phyloP scores from a whole-genome alignment of 2,888 invertebrate genomes.

The Drosophila acutilabella region DNA sequence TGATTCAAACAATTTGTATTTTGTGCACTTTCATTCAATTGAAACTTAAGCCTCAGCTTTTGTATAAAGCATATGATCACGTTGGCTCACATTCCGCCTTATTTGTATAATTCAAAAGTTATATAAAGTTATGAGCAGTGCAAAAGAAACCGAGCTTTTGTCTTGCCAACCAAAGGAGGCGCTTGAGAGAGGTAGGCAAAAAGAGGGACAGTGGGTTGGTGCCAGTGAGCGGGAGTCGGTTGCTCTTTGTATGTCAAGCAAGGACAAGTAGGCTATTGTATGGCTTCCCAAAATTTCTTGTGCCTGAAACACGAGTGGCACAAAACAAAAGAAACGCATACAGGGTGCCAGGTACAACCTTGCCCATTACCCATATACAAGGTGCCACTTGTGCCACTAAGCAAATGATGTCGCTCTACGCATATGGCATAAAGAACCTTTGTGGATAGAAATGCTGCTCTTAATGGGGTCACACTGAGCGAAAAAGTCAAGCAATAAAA shows the following conservation, averaged over 20 bases:
- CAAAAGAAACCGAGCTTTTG: conserved; percentile 18
- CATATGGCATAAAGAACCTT: background rate
- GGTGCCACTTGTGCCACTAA: conserved; percentile 18
- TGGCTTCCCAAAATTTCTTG: conserved; percentile 34
- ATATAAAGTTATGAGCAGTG: conserved; percentile 17
- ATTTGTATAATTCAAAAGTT: conserved; percentile 31
- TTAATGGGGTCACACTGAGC: conserved; percentile 11
- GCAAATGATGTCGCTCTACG: conserved; percentile 12
- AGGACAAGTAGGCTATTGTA: conserved; percentile 41
- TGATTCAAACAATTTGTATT: conserved; percentile 21
- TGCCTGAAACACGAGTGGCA: conserved; percentile 16
- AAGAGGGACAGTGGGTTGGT: background rate
- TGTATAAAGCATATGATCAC: conserved; percentile 12
- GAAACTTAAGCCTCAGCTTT: conserved; percentile 18
- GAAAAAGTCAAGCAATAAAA: background rate
- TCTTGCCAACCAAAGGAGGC: background rate
- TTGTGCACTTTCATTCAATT: conserved; percentile 31
- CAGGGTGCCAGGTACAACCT: conserved; percentile 18
- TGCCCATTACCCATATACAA: background rate
- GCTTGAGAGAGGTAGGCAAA: background rate
- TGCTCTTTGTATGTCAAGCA: conserved; percentile 36
- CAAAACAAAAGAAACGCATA: conserved; percentile 29
- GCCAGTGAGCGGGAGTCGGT: background rate
- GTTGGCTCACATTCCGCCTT: conserved; percentile 18
- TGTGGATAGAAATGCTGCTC: background rate